Conservation (phyloP, 2,113 vertebrate species). For the Pollimyrus isidori region DNA sequence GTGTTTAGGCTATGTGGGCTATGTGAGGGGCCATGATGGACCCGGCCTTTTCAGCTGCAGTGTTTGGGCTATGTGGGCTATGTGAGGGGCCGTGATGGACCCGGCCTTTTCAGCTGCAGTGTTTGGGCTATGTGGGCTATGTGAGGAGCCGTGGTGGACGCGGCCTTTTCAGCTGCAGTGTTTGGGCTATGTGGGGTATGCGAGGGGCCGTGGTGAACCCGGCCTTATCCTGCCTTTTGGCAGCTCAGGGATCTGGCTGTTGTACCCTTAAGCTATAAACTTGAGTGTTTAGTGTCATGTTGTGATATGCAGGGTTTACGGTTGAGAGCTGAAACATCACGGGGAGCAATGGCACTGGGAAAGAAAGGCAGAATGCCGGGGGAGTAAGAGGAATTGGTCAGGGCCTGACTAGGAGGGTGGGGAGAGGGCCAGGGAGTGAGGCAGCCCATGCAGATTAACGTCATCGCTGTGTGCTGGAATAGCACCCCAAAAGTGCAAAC, state of each 20-base stretch:
- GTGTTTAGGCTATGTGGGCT: too few species aligned
- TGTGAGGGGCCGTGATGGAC: neutral
- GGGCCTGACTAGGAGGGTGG: neutral
- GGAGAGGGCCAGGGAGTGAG: neutral
- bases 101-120: neutral
- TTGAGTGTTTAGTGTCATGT: neutral
- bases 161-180: neutral
- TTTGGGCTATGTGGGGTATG: too few species aligned
- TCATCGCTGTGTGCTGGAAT: neutral
- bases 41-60: neutral
- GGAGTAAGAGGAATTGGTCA: neutral
- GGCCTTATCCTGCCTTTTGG: neutral
- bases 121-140: too few species aligned
- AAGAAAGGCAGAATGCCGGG: neutral
- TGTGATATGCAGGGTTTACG: neutral
- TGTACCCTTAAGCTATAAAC: neutral
- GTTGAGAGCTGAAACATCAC: neutral
- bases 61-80: neutral
- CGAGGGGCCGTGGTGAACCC: too few species aligned
- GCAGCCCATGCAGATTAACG: slow-evolving; percentile 1
- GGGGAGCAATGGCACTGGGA: neutral
- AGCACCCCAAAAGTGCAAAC: neutral
- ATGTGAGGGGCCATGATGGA: too few species aligned
- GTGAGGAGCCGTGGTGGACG: too few species aligned
- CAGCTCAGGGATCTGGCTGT: neutral